Conservation (phyloP, 1,140 invertebrate species). For the Drosophila kohkoa region DNA sequence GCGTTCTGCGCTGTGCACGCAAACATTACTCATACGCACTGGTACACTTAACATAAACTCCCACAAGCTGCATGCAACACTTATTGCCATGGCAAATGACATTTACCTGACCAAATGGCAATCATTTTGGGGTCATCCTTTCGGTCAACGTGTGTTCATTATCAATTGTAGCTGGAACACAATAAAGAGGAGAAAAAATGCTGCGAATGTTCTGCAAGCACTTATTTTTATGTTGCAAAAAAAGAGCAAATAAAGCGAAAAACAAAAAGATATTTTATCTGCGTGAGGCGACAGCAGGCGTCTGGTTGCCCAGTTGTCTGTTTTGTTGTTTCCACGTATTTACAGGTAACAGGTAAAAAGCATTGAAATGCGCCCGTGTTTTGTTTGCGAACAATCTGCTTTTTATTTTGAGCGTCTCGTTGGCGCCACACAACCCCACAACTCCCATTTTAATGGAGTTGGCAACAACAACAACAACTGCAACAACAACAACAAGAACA, state of each 20-base stretch:
- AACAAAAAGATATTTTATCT: slow-evolving; percentile 72
- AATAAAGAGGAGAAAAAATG: neutral
- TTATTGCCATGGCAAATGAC: slow-evolving; percentile 38
- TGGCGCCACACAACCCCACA: slow-evolving; percentile 60
- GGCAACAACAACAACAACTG: slow-evolving; percentile 59
- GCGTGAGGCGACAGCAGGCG: slow-evolving; percentile 45
- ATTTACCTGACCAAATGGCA: slow-evolving; percentile 53
- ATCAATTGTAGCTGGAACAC: slow-evolving; percentile 56
- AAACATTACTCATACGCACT: slow-evolving; percentile 12
- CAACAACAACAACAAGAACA: too few species aligned
- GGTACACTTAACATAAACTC: neutral
- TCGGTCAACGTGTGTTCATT: slow-evolving; percentile 62
- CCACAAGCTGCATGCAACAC: neutral
- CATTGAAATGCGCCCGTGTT: slow-evolving; percentile 79
- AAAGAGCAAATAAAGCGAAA: slow-evolving; percentile 19
- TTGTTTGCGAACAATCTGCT: slow-evolving; percentile 80
- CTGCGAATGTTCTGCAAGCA: slow-evolving; percentile 33
- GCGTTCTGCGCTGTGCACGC: neutral
- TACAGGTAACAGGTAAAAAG: slow-evolving; percentile 79
- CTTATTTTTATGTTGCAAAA: slow-evolving; percentile 70
- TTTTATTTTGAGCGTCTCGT: slow-evolving; percentile 80
- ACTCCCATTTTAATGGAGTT: slow-evolving; percentile 72
- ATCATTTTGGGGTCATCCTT: slow-evolving; percentile 56
- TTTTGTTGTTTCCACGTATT: slow-evolving; percentile 47
- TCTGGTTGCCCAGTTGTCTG: slow-evolving; percentile 34